Evolutionary conservation across 2,113 vertebrate genomes (phyloP).

Genomic region (Sprattus sprattus): DNA sequence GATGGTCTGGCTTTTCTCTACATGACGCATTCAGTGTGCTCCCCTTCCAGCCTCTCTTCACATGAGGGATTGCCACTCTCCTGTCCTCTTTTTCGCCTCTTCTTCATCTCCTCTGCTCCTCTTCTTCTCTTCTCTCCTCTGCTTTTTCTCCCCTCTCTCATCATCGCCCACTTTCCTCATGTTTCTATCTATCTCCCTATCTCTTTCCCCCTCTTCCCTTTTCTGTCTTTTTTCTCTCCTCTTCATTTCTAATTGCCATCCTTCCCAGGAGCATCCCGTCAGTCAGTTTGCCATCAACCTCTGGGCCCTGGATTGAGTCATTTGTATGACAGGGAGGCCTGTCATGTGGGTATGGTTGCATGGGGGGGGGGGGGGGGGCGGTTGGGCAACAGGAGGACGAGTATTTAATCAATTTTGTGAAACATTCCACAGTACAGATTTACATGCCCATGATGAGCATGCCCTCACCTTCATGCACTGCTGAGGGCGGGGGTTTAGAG

Average conservation of each 20-base stretch:
- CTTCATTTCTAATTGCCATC: background rate
- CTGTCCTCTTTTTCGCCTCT: conserved; percentile 1
- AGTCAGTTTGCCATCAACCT: background rate
- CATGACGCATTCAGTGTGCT: conserved; percentile 5
- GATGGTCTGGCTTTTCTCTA: conserved; percentile 30
- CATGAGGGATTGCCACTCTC: conserved; percentile 6
- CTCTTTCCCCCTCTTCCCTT: background rate
- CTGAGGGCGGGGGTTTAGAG: background rate
- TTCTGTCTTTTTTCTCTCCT: background rate
- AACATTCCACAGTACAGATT: background rate
- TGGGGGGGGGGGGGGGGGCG: too few species aligned
- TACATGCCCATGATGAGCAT: background rate
- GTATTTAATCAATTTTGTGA: background rate
- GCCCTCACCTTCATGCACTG: background rate
- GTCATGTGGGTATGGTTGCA: background rate
- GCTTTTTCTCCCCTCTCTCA: background rate
- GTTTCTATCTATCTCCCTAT: background rate
- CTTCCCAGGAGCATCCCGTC: background rate
- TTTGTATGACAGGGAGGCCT: too few species aligned
- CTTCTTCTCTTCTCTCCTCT: background rate
- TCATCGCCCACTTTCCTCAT: background rate
- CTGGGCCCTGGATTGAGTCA: background rate
- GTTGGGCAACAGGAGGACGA: background rate
- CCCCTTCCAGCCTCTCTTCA: background rate
- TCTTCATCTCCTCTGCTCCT: background rate